Percentiles rank a stretch among this genome's conserved stretches.
Evolutionary conservation across 2,888 invertebrate species (phyloP).

Genomic region (Calameuta filiformis): DNA sequence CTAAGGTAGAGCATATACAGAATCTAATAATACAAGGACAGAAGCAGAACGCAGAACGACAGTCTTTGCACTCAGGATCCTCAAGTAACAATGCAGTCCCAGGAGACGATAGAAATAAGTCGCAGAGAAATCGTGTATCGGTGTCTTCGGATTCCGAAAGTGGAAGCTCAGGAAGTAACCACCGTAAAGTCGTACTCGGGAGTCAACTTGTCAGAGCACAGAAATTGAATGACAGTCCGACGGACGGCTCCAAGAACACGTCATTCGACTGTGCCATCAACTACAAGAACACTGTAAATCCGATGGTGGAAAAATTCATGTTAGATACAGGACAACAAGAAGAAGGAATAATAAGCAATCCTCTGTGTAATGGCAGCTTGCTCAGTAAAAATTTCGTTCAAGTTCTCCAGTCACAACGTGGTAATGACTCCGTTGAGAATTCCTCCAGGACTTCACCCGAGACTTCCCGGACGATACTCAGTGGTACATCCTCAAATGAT

Average conservation of each 20-base stretch:
- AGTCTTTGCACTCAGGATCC: not conserved
- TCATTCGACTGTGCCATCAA: conserved; percentile 13
- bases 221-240: not conserved
- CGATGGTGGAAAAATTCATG: conserved; percentile 20
- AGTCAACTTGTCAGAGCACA: not conserved
- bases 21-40: not conserved
- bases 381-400: conserved; percentile 8
- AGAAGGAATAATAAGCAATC: conserved; percentile 1
- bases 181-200: not conserved
- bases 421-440: conserved; percentile 8
- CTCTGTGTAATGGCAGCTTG: not conserved
- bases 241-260: not conserved
- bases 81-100: not conserved
- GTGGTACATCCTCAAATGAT: conserved; percentile 10
- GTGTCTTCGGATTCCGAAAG: not conserved
- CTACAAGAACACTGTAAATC: conserved; percentile 21
- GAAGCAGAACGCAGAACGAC: not conserved
- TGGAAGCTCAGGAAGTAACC: not conserved
- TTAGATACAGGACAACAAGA: conserved; percentile 12
- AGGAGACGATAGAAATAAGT: not conserved
- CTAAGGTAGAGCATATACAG: not conserved
- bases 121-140: not conserved
- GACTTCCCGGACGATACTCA: conserved; percentile 17
- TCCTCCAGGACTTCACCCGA: conserved; percentile 17
- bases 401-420: not conserved